Base-by-base conservation (phyloP, 1,140 invertebrate species). In the Oncopeltus fasciatus region DNA sequence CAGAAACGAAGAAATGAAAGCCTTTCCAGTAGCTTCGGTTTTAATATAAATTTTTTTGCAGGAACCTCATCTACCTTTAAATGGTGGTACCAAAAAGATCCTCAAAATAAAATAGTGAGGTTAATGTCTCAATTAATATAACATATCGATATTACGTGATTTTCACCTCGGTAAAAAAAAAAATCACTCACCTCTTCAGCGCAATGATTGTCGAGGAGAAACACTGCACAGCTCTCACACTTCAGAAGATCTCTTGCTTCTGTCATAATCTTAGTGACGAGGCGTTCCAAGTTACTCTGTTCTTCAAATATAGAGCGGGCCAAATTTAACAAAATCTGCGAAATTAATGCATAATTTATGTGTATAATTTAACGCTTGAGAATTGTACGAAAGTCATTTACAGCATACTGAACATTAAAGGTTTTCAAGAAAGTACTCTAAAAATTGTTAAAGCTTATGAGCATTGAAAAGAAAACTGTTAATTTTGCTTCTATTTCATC, bases 231-330 rank as follows among this genome's bases (percentile, higher is more conserved):
- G 57, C 90, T 78, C 70, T 95, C 89, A 74, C 92, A 96, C 72
- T 94, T 93, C 27, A 97, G 76, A 59, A 96, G 74, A 65, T 93
- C 91, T 67, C 92, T 81, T 0, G 93, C 92, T 74, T 96, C 90
- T 8, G 87, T 90, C 91, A 96, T 96, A 67, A 97, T 96, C 77
- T 95, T 95, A 53, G 90, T 92, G 24, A 96, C 92, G 12, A 96
- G 77, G 68, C 88, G 88, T 71, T 95, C 90, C 65, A 96, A 75
- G 72, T 93, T 94, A 70, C 89, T 94, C 71, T 96, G 90, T 74
- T 93, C 90, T 73, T 92, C 89, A 73, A 94, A 94, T 69, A 94
- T 92, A 70, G 87, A 88, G 67, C 88, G 78, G 1, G 90, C 90
- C 68, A 94, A 75, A 68, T 89, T 89, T 65, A 94, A 75, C 9